Conservation (phyloP, 2,113 vertebrate genomes). For the Python bivittatus region DNA sequence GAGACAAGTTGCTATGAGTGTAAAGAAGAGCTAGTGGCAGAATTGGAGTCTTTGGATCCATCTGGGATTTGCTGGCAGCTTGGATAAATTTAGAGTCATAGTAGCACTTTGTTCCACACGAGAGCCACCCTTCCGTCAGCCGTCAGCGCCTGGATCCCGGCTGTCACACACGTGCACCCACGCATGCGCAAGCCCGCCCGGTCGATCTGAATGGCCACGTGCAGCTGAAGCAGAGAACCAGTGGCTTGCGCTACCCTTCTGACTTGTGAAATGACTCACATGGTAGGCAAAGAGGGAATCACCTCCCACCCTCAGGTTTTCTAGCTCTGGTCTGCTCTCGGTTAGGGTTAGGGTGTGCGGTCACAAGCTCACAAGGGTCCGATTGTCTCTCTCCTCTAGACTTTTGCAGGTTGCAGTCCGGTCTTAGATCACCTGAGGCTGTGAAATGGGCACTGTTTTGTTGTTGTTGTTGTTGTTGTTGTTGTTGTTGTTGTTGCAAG, state of each 20-base stretch:
- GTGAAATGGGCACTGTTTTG: no score
- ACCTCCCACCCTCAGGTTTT: not conserved
- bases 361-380: not conserved
- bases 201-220: not conserved
- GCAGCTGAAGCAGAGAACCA: not conserved
- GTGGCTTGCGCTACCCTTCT: not conserved
- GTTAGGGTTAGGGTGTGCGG: no score
- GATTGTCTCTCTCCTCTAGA: not conserved
- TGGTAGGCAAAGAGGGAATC: not conserved
- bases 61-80: constrained; percentile 31
- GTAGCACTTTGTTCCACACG: not conserved
- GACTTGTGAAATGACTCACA: not conserved
- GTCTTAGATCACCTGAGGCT: not conserved
- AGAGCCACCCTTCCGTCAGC: constrained; percentile 18
- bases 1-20: constrained; percentile 19
- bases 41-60: not conserved
- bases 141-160: not conserved
- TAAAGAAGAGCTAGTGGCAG: constrained; percentile 4
- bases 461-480: no score
- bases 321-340: no score
- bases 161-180: not conserved
- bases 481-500: no score
- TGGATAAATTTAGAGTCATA: not conserved
- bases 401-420: no score
- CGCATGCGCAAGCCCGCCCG: not conserved